Evolutionary conservation across 1,140 invertebrate genomes (phyloP).

Genomic region (Zelostemma sp.): DNA sequence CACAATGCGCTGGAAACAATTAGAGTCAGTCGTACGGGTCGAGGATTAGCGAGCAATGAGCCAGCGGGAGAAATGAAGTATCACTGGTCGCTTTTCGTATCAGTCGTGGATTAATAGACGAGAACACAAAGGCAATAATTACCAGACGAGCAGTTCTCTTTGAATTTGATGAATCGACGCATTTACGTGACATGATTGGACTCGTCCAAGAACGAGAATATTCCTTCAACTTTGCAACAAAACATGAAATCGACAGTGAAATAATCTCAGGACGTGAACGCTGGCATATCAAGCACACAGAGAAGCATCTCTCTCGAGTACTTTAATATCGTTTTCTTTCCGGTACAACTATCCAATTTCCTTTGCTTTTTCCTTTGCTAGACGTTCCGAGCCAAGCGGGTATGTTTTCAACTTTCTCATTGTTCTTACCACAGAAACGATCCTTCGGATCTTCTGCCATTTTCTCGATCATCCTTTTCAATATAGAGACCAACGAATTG

Average conservation of each 20-base stretch:
- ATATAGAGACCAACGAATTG: conserved; percentile 10
- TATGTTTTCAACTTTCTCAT: conserved; percentile 42
- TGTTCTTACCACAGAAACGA: conserved; percentile 41
- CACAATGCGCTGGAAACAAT: conserved; percentile 24
- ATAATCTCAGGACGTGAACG: conserved; percentile 15
- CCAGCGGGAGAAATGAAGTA: conserved; percentile 25
- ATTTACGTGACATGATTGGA: conserved; percentile 55
- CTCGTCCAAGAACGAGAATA: conserved; percentile 27
- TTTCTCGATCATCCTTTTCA: conserved; percentile 11
- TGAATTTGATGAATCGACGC: conserved; percentile 58
- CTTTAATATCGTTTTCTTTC: conserved; percentile 50
- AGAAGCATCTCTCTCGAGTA: conserved; percentile 36
- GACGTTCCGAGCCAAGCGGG: conserved; percentile 32
- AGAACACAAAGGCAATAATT: conserved; percentile 51
- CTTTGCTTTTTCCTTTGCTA: conserved; percentile 28
- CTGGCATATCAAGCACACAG: conserved; percentile 30
- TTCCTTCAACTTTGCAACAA: too few relatives aligned
- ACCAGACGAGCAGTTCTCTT: conserved; percentile 46
- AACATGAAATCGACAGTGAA: too few relatives aligned
- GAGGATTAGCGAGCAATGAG: conserved; percentile 30
- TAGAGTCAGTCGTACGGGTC: conserved; percentile 23
- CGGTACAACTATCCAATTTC: conserved; percentile 50
- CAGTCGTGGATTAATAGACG: neutral
- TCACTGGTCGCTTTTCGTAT: conserved; percentile 24
- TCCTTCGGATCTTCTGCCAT: conserved; percentile 31